Conservation (phyloP, 2,113 vertebrate genomes). For the Canis aureus region DNA sequence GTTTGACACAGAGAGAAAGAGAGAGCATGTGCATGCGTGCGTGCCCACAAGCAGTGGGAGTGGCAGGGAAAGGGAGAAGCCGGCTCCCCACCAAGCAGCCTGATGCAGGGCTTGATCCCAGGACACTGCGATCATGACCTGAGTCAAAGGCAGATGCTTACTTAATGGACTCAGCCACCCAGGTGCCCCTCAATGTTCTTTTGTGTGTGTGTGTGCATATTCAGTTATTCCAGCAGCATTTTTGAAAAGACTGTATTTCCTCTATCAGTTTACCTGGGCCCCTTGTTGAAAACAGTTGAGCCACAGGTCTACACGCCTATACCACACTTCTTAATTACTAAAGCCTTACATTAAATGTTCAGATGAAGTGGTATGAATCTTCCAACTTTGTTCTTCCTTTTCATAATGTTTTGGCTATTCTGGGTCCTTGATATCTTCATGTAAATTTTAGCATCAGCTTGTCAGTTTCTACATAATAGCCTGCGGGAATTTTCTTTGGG, state of each 20-base stretch:
- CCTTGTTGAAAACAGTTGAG: neutral
- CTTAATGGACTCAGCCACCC: no score
- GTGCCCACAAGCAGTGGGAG: no score
- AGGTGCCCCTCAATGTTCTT: no score
- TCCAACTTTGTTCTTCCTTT: neutral
- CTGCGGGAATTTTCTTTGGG: neutral
- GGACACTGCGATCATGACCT: no score
- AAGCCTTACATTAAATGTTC: neutral
- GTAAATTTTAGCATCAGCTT: neutral
- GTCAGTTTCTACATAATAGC: neutral
- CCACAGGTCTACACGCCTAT: neutral
- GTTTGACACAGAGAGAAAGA: no score
- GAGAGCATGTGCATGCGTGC: no score
- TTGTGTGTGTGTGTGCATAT: neutral
- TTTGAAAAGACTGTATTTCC: neutral
- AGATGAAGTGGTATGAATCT: neutral
- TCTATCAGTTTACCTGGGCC: neutral
- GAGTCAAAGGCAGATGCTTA: no score
- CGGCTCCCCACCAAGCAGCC: no score
- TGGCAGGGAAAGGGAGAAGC: no score
- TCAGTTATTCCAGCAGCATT: neutral
- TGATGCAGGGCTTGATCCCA: no score
- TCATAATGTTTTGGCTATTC: neutral
- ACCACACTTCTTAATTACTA: neutral
- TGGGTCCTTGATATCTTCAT: neutral